Evolutionary conservation across 2,797 vertebrate genomes (phyloP).

Genomic region (Serranus cabrilla): DNA sequence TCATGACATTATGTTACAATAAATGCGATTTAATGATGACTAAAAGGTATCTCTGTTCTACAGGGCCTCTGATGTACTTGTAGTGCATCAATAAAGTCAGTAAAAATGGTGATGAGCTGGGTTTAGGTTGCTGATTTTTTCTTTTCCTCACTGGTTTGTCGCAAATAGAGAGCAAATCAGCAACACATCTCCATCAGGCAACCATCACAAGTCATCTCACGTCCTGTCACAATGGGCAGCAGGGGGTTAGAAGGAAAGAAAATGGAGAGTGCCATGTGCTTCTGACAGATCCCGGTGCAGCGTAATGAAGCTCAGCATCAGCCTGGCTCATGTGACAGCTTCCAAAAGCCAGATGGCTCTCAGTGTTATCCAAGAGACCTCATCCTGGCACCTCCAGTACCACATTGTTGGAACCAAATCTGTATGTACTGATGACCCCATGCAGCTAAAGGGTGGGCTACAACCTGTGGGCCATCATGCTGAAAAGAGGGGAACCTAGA

Average conservation of each 20-base stretch:
- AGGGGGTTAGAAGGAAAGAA: constrained; percentile 11
- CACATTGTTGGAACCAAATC: constrained; percentile 18
- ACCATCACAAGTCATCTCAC: constrained; percentile 46
- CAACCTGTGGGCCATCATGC: constrained; percentile 8
- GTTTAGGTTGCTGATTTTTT: not conserved
- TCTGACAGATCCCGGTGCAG: constrained; percentile 70
- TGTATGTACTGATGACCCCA: constrained; percentile 19
- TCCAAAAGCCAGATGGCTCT: constrained; percentile 64
- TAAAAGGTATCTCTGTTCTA: not conserved
- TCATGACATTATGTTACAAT: not conserved
- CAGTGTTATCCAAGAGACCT: constrained; percentile 44
- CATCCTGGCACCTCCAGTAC: constrained; percentile 22
- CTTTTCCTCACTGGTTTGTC: not conserved
- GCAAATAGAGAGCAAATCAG: constrained; percentile 16
- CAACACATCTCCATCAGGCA: constrained; percentile 34
- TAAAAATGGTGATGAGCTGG: not conserved
- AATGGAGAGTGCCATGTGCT: constrained; percentile 66
- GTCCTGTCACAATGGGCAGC: constrained; percentile 28
- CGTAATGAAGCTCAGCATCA: constrained; percentile 65
- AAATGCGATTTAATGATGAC: not conserved
- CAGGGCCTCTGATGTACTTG: not conserved
- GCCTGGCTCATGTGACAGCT: constrained; percentile 58
- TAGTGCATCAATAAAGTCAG: not conserved
- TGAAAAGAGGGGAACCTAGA: not conserved
- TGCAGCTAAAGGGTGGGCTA: not conserved